Evolutionary conservation across 2,888 invertebrate species (phyloP).

Genomic region (Orthonychiurus folsomi): DNA sequence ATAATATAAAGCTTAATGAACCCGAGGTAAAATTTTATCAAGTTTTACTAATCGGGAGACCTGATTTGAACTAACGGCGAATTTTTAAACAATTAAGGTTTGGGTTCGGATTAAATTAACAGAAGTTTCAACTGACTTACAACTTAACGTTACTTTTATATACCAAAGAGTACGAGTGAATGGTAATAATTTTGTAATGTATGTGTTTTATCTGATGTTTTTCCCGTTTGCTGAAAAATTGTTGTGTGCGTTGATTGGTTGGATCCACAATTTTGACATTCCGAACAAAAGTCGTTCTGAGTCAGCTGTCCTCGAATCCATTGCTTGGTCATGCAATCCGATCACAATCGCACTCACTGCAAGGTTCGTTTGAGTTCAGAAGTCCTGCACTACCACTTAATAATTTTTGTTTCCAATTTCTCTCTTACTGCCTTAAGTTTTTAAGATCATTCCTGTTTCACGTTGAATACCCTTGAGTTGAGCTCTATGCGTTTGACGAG

Average conservation of each 20-base stretch:
- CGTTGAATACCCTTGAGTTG: too few species aligned
- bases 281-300: constrained; percentile 35
- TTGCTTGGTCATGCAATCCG: constrained; percentile 40
- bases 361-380: constrained; percentile 22
- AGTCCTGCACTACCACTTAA: background rate
- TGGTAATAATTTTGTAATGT: background rate
- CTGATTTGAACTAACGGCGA: background rate
- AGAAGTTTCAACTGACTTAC: too few species aligned
- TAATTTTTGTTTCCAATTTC: background rate
- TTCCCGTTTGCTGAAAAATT: background rate
- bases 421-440: background rate
- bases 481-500: too few species aligned
- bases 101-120: background rate
- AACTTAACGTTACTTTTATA: too few species aligned
- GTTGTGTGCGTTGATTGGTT: background rate
- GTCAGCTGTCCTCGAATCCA: constrained; percentile 39
- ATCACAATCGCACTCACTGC: constrained; percentile 29
- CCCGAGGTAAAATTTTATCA: too few species aligned
- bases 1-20: too few species aligned
- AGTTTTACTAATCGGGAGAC: background rate
- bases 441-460: too few species aligned
- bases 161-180: too few species aligned
- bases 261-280: background rate
- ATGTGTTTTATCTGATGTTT: background rate
- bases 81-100: background rate